Evolutionary conservation across 1,140 invertebrate species (phyloP).

Genomic region (Myzus persicae): DNA sequence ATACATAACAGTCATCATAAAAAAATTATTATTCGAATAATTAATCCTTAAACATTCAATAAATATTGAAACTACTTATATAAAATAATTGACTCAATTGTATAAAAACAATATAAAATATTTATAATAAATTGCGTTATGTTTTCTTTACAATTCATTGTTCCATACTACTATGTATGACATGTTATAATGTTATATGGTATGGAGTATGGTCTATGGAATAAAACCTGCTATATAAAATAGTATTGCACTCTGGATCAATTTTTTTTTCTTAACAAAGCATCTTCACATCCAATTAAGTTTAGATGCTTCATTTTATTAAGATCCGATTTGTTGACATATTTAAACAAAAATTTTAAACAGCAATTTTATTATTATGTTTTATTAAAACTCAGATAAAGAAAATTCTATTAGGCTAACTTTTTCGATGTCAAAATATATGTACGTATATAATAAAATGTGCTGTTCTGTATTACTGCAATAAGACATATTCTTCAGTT

Average conservation of each 20-base stretch:
- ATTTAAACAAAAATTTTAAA: too few species aligned
- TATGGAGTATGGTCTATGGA: neutral
- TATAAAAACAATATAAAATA: neutral
- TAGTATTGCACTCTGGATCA: neutral
- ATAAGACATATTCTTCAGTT: neutral
- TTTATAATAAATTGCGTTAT: neutral
- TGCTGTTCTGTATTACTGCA: neutral
- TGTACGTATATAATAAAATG: neutral
- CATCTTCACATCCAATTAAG: too few species aligned
- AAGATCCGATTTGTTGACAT: neutral
- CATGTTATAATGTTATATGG: neutral
- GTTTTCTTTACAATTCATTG: neutral
- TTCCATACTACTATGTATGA: too few species aligned
- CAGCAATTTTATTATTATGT: too few species aligned
- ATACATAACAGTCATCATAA: too few species aligned
- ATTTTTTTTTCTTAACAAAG: neutral
- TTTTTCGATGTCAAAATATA: neutral
- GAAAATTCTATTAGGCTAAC: neutral
- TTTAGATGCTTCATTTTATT: too few species aligned
- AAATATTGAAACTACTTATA: neutral
- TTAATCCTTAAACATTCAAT: too few species aligned
- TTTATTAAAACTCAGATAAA: neutral
- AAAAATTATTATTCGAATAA: too few species aligned
- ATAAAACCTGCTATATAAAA: neutral
- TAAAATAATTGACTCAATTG: neutral